These are phyloP conservation scores for Drosophila nannoptera DNA, from an alignment of 1,140 invertebrate genomes.

Conservation along the genomic window DNA sequence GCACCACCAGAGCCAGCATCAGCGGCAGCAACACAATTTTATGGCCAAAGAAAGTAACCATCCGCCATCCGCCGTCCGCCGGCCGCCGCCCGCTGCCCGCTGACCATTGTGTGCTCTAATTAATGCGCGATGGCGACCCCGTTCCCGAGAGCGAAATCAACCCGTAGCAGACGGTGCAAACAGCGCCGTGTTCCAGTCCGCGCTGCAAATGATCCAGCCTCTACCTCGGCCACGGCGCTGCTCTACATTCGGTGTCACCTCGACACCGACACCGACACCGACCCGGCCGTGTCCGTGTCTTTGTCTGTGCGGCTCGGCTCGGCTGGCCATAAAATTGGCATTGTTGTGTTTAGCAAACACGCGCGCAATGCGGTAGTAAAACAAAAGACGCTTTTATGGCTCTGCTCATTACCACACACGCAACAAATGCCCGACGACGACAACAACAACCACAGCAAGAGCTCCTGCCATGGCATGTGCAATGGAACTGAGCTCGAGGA, in stretches of 20 bases:
- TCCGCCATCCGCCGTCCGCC: conserved; percentile 9
- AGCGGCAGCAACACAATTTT: conserved; percentile 37
- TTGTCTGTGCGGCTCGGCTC: conserved; percentile 50
- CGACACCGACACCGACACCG: not conserved
- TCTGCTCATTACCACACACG: conserved; percentile 69
- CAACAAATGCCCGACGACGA: conserved; percentile 40
- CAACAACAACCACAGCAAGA: not conserved
- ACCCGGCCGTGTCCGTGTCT: conserved; percentile 38
- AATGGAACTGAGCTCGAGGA: not conserved
- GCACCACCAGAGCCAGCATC: conserved; percentile 13
- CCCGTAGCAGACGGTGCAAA: conserved; percentile 36
- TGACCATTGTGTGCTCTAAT: conserved; percentile 65
- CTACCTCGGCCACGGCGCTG: conserved; percentile 29
- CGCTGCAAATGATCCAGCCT: conserved; percentile 35
- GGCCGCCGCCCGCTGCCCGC: conserved; percentile 5
- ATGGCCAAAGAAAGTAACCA: conserved; percentile 63
- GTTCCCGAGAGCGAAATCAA: conserved; percentile 37
- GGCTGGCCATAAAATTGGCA: conserved; percentile 69
- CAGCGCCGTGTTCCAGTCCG: conserved; percentile 26
- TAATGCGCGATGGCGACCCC: conserved; percentile 62
- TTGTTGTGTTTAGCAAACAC: conserved; percentile 72
- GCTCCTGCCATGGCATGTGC: not conserved
- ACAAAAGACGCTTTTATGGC: conserved; percentile 77
- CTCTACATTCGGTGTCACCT: conserved; percentile 66
- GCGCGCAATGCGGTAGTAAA: conserved; percentile 76